Conservation (phyloP, 2,113 vertebrate genomes). For the Pterocles orientalis region DNA sequence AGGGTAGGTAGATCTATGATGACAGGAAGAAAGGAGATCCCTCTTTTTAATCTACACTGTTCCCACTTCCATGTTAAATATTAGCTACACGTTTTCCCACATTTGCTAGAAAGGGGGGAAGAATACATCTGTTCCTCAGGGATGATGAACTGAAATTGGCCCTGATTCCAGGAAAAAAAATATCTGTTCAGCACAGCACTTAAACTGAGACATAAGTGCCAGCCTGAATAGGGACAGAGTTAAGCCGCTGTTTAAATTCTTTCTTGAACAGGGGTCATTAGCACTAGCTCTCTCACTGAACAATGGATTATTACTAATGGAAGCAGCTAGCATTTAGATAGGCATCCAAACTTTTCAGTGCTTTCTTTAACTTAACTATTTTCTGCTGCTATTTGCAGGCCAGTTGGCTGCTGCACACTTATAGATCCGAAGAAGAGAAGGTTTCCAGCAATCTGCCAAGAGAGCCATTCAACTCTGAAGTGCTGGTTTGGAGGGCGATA, state of each 20-base stretch:
- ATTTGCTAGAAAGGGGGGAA: not conserved
- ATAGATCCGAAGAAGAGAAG: not conserved
- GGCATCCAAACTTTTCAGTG: constrained; percentile 14
- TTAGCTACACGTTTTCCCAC: not conserved
- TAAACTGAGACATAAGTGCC: constrained; percentile 60
- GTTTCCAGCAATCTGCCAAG: constrained; percentile 22
- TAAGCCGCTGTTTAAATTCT: constrained; percentile 61
- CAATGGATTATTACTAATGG: constrained; percentile 49
- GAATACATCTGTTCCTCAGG: constrained; percentile 25
- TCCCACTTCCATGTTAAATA: not conserved
- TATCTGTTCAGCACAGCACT: constrained; percentile 33
- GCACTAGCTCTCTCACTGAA: constrained; percentile 16
- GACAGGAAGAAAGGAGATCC: not conserved
- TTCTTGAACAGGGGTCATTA: constrained; percentile 56
- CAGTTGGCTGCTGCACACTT: constrained; percentile 39
- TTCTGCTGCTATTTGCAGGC: not conserved
- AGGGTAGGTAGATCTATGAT: not conserved
- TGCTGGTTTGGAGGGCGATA: not conserved
- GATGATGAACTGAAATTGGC: constrained; percentile 57
- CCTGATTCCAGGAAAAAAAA: not conserved
- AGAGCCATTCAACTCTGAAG: not conserved
- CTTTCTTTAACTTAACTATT: constrained; percentile 17
- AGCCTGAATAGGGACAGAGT: constrained; percentile 44
- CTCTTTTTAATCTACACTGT: not conserved
- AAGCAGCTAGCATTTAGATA: constrained; percentile 46